These are phyloP conservation scores for Zoanthus solanderi DNA, from an alignment of 92 coral and sea anemone genomes.

Conservation along the genomic window DNA sequence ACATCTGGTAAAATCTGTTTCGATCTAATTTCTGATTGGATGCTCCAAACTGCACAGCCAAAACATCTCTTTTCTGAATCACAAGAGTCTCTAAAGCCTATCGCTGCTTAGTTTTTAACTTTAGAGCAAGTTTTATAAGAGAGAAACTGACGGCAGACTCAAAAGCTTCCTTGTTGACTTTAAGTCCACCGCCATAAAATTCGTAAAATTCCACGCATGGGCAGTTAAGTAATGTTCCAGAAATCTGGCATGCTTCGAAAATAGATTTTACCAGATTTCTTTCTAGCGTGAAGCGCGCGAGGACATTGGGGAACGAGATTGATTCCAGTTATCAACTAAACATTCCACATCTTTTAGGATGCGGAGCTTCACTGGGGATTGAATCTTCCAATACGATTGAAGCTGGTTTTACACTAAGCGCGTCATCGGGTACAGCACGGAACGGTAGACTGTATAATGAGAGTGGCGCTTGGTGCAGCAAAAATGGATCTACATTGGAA, in stretches of 20 bases:
- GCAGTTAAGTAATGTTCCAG: no score
- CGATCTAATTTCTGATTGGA: no score
- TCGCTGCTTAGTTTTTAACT: no score
- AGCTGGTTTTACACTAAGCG: background rate
- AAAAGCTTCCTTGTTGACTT: background rate
- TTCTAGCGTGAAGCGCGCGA: background rate
- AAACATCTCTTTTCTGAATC: no score
- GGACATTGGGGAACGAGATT: no score
- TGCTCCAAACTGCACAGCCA: no score
- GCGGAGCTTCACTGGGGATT: constrained; percentile 1
- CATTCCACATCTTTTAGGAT: background rate
- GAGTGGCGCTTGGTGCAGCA: background rate
- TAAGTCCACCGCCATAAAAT: background rate
- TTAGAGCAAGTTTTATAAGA: no score
- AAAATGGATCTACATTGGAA: background rate
- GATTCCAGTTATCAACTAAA: background rate
- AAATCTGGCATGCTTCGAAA: no score
- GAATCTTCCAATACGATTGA: background rate
- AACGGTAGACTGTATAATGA: background rate
- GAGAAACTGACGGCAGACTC: no score
- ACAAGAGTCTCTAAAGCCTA: no score
- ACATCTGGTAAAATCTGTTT: no score
- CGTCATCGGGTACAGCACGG: background rate
- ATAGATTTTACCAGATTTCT: background rate
- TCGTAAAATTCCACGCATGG: background rate